Base-by-base conservation (phyloP, 2,797 vertebrate species). In the Sebastes oblongus region DNA sequence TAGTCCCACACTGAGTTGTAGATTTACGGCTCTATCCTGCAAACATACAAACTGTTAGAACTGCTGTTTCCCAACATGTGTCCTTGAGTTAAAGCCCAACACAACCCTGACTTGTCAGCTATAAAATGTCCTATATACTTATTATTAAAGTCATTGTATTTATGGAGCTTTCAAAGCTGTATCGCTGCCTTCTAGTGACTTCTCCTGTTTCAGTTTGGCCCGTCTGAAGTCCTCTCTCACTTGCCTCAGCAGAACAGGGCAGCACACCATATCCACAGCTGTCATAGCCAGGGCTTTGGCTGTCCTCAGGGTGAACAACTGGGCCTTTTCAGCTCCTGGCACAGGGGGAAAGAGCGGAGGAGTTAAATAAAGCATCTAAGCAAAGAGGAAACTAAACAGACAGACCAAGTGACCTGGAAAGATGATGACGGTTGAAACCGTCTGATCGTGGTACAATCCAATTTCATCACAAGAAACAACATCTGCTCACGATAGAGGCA, bases 231-330 rank as follows among this genome's bases (percentile, higher is more conserved):
- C 96, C 12, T 97, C 92, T 78, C 80, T 90, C 59, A 82, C 90
- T 89, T 81, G 76, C 66, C 13, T 73, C 66, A 89, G 78, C 75
- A 92, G 82, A 88, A 72, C 86, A 6, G 89, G 89, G 80, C 95
- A 94, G 93, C 97, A 97, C 67, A 97, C 89, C 2, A 97, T 94
- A 81, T 98, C 97, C 90, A 97, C 88, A 9, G 97, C 97, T 78
- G 97, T 98, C 97, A 97, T 97, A 8, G 96, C 96, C 93, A 98
- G 91, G 69, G 96, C 96, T 89, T 97, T 97, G 75, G 97, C 96
- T 16, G 95, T 95, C 85, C 97, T 95, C 92, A 97, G 94, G 79
- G 96, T 82, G 30, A 96, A 97, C 92, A 96, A 95, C 89, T 98
- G 97, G 89, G 97, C 97, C 75, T 94, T 88, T 78, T 97, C 94